These are phyloP conservation scores for Cosmopolites sordidus DNA, from an alignment of 2,888 invertebrate genomes.

Conservation along the genomic window DNA sequence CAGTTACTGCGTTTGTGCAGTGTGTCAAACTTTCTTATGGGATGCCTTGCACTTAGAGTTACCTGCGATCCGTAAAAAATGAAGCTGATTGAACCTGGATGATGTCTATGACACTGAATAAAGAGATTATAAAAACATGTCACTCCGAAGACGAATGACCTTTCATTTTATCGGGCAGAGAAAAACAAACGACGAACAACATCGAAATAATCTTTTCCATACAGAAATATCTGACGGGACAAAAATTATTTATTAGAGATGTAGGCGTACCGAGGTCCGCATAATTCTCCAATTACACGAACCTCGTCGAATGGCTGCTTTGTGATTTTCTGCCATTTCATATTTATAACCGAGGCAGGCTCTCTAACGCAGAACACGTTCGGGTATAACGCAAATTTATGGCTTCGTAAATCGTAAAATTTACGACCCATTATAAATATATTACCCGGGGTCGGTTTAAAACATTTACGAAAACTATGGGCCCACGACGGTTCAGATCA, in stretches of 20 bases:
- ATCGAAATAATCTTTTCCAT: no score
- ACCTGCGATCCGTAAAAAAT: no score
- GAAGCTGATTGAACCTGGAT: no score
- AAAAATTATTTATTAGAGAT: neutral
- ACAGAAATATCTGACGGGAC: no score
- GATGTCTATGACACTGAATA: no score
- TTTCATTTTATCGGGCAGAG: no score
- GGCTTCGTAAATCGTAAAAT: slow-evolving; percentile 1
- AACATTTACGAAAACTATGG: neutral
- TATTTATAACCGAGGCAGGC: neutral
- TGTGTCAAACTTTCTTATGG: no score
- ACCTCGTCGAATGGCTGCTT: neutral
- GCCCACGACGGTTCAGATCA: neutral
- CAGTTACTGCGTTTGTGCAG: no score
- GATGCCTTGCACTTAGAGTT: no score
- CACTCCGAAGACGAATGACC: no score
- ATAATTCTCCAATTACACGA: slow-evolving; percentile 1
- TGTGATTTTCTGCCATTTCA: slow-evolving; percentile 2
- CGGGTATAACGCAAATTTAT: neutral
- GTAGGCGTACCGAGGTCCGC: neutral
- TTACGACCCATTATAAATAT: neutral
- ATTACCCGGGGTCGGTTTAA: neutral
- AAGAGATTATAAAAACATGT: no score
- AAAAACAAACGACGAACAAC: no score
- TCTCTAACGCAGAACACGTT: neutral